Conservation (phyloP, 2,113 vertebrate species). For the Chlamydotis undulata region DNA sequence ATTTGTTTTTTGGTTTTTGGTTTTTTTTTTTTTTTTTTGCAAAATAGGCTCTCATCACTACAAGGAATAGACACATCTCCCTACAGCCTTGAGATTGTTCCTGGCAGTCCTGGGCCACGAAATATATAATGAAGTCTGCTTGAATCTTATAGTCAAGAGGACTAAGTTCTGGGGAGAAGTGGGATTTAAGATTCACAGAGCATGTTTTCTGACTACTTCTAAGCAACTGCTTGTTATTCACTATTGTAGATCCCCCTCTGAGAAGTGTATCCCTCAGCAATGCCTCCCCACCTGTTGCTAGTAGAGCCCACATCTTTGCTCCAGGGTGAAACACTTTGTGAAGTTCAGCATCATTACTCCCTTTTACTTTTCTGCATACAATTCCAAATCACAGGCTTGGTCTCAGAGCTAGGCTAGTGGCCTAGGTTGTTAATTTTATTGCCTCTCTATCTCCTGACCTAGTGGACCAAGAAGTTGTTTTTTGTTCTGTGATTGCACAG, state of each 20-base stretch:
- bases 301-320: not conserved
- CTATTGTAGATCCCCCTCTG: not conserved
- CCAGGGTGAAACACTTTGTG: not conserved
- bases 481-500: not conserved
- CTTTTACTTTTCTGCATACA: not conserved
- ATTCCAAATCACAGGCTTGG: not conserved
- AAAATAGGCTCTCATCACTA: not conserved
- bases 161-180: not conserved
- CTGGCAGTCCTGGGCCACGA: not conserved
- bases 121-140: not conserved
- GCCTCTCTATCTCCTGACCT: not conserved
- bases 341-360: not conserved
- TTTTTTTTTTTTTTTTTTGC: not conserved
- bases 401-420: not conserved
- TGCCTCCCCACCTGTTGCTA: accelerated
- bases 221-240: not conserved
- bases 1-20: not conserved
- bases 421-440: not conserved
- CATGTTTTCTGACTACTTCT: not conserved
- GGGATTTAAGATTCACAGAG: not conserved
- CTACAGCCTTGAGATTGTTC: not conserved
- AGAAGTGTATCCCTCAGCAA: not conserved
- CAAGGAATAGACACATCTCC: accelerated
- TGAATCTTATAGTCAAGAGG: not conserved
- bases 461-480: not conserved